Base-by-base conservation (phyloP, 2,888 invertebrate genomes). In the Agrotis segetum region DNA sequence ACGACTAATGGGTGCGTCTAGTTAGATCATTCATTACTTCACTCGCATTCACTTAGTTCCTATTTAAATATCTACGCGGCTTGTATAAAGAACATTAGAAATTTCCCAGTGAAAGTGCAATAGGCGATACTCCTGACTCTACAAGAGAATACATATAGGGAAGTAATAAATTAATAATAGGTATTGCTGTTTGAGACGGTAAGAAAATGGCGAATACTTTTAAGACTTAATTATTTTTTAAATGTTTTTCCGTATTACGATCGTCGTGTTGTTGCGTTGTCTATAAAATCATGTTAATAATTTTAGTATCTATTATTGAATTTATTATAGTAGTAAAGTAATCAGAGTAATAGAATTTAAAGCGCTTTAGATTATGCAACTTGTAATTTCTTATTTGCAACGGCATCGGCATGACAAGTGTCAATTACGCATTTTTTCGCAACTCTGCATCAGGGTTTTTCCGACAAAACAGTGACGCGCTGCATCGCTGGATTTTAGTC, bases 81-180 rank as follows among this genome's bases (percentile, higher is more conserved):
- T 70, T 82, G 82, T 82, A 64, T 78, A 76, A 69, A 74, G 77
- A 85, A 67, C 77, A 77, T 72, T 82, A 86, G 85, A 82, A 81
- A 84, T 75, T 78, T 74, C 61, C 67, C 65, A 74, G 85, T 84
- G 85, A 85, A 85, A 85, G 85, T 85, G 59, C 19, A 58, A 47
- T 52, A 50, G 71, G 19, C 74, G 63, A 71, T 74, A 74, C 68
- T 81, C 70, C 67, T 59, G 47, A 29, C 74, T 68, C 61, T 67
- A 61, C 72, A 73, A 75, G 75, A 84, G 75, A 85, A 80, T 79
- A 77, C 58, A 71, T 62, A 80, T 64, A 78, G 78, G 79, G 81
- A 80, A 83, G 83, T 77, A 71, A 74, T 84, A 78, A 84, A 81
- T 82, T 82, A 63, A 77, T 77, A 77, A 83, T 81, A 75, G 52